Evolutionary conservation across 30 jellyfish, hydroid and myxozoan species (phyloP).

Genomic region (Hydra vulgaris): DNA sequence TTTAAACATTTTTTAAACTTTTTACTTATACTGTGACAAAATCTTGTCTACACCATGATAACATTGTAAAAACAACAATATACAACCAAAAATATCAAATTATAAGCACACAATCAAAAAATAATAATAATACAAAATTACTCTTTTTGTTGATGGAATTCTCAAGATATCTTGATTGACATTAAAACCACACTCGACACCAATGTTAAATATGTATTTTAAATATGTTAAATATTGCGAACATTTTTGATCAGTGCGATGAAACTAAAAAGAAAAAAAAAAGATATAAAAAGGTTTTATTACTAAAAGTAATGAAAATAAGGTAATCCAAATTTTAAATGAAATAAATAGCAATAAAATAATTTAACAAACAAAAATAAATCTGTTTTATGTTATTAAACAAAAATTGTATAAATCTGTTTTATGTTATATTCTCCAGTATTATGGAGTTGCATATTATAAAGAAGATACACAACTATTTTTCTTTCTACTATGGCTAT

Average conservation of each 20-base stretch:
- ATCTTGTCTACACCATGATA: too few species aligned
- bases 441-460: too few species aligned
- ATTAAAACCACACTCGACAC: conserved; percentile 61
- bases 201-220: conserved; percentile 48
- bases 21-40: too few species aligned
- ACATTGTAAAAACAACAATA: not conserved
- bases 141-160: conserved; percentile 92
- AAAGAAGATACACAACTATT: too few species aligned
- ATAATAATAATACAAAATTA: too few species aligned
- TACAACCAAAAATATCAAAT: not conserved
- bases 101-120: too few species aligned
- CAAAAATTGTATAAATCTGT: too few species aligned
- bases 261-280: conserved; percentile 31
- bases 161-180: conserved; percentile 69
- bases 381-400: too few species aligned
- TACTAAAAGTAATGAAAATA: not conserved
- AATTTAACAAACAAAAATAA: not conserved
- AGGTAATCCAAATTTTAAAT: not conserved
- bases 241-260: conserved; percentile 36
- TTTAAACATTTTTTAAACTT: too few species aligned
- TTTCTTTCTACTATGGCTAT: too few species aligned
- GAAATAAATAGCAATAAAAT: not conserved
- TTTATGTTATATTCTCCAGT: too few species aligned
- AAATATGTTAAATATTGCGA: conserved; percentile 74
- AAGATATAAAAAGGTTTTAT: not conserved